These are phyloP conservation scores for Leptothorax acervorum DNA, from an alignment of 2,888 invertebrate species.

Conservation along the genomic window DNA sequence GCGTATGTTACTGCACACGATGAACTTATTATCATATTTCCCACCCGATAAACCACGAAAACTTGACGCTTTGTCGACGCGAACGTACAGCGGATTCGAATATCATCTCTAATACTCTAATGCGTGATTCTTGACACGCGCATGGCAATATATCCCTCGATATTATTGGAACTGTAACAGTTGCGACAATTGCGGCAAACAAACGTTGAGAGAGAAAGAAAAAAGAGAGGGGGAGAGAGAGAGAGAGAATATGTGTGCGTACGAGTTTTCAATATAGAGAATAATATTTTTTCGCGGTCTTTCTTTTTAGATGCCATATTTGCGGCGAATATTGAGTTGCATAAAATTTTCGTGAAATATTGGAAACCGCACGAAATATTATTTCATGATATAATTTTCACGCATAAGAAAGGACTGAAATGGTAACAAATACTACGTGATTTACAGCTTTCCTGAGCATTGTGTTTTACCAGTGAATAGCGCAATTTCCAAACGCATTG, in stretches of 20 bases:
- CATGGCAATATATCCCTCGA: background rate
- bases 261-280: background rate
- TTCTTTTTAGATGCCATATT: background rate
- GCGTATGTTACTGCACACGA: constrained; percentile 61
- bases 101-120: background rate
- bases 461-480: constrained; percentile 2
- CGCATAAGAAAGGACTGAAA: background rate
- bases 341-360: constrained; percentile 13
- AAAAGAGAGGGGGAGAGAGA: background rate
- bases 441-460: constrained; percentile 11
- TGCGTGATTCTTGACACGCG: constrained; percentile 11
- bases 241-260: background rate
- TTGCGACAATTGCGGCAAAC: background rate
- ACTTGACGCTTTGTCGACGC: constrained; percentile 47
- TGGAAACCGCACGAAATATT: constrained; percentile 15
- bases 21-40: constrained; percentile 73
- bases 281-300: background rate
- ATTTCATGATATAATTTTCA: constrained; percentile 13
- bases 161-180: constrained; percentile 1
- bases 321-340: constrained; percentile 2
- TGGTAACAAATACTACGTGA: constrained; percentile 1
- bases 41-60: constrained; percentile 69
- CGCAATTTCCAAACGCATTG: constrained; percentile 14
- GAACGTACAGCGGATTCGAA: background rate
- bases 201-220: background rate